Percentiles rank a stretch among this genome's conserved stretches.
Evolutionary conservation across 2,113 vertebrate species (phyloP).

Genomic region (Notarius quadriscutis): DNA sequence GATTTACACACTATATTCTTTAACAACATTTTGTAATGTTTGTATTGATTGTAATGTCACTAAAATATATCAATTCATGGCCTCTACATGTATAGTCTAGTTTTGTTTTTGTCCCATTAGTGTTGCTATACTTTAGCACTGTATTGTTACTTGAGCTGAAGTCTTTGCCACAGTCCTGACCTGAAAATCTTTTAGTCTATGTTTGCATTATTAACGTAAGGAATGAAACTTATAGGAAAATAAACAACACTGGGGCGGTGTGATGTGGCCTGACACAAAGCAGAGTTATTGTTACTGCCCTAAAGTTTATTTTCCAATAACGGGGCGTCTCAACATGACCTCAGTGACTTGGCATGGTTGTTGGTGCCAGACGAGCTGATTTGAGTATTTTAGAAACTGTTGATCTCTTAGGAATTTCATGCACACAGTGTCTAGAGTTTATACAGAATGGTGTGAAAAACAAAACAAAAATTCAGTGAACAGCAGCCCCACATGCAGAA

Average conservation of each 20-base stretch:
- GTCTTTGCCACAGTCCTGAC: not conserved
- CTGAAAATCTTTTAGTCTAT: too few species aligned
- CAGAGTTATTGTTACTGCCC: not conserved
- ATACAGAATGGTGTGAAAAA: not conserved
- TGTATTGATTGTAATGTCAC: not conserved
- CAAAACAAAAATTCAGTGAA: not conserved
- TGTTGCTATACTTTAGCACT: not conserved
- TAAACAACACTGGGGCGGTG: too few species aligned
- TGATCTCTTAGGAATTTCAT: too few species aligned
- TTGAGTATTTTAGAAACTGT: too few species aligned
- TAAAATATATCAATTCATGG: not conserved
- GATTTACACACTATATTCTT: too few species aligned
- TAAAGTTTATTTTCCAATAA: not conserved
- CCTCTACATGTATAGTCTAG: not conserved
- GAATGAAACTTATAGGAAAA: not conserved
- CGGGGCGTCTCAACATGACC: not conserved
- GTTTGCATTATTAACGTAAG: too few species aligned
- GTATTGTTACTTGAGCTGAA: not conserved
- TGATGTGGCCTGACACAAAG: not conserved
- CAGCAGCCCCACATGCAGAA: not conserved
- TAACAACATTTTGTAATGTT: not conserved
- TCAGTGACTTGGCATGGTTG: not conserved
- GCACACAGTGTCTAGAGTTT: not conserved
- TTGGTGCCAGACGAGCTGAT: not conserved
- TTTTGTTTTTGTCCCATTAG: not conserved